These are phyloP conservation scores for Datnioides undecimradiatus DNA, from an alignment of 2,113 vertebrate species.

Conservation along the genomic window DNA sequence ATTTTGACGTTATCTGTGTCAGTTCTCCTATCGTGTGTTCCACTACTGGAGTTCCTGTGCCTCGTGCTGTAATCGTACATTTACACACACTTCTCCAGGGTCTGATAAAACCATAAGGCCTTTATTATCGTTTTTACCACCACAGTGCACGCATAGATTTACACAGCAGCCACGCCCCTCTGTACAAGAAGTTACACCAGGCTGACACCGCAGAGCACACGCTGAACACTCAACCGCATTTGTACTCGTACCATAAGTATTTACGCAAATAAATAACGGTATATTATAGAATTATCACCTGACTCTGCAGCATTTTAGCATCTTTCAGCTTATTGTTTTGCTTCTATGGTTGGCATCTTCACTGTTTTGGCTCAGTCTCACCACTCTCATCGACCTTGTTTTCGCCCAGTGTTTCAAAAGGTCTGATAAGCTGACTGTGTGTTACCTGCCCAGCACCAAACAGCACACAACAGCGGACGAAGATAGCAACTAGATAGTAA, in stretches of 20 bases:
- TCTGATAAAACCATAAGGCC: constrained; percentile 38
- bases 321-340: not conserved
- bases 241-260: constrained; percentile 9
- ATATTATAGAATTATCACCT: not conserved
- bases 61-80: constrained; percentile 1
- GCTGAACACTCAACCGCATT: constrained; percentile 20
- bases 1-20: constrained; percentile 62
- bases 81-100: constrained; percentile 48
- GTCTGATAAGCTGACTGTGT: not conserved
- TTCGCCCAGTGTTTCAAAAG: not conserved
- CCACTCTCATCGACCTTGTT: not conserved
- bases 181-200: constrained; percentile 2
- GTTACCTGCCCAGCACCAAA: not conserved
- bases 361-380: not conserved
- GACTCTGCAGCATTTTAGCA: not conserved
- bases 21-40: constrained; percentile 38
- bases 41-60: constrained; percentile 32
- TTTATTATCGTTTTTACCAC: constrained; percentile 42
- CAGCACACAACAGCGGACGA: not conserved
- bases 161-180: constrained; percentile 17
- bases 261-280: constrained; percentile 1
- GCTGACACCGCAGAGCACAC: constrained; percentile 30
- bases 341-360: not conserved
- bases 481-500: not conserved
- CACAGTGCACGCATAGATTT: constrained; percentile 35